Base-by-base conservation (phyloP, 1,140 invertebrate species). In the Cepaea nemoralis region DNA sequence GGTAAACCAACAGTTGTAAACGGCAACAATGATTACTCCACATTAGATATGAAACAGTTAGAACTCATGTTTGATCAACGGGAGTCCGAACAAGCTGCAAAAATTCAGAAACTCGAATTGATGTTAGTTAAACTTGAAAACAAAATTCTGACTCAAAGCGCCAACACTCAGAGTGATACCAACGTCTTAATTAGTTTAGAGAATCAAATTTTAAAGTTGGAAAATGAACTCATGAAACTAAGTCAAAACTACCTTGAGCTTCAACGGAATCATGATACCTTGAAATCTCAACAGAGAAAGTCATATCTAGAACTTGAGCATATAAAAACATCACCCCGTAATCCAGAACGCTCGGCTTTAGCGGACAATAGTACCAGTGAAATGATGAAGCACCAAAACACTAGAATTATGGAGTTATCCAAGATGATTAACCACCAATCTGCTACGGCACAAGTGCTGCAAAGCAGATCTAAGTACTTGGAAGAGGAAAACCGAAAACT, bases 121-220 rank as follows among this genome's bases (percentile, higher is more conserved):
- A 81, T 86, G 66, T 82, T 91, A 0, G 86, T 89, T 63, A 86
- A 85, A 78, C 80, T 91, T 50, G 86, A 90, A 84, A 91, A 91
- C 55, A 77, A 86, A 63, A 63, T 90, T 31, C 81, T 91, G 74
- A 69, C 70, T 22, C 87, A 88, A 83, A 84, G 84, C 66, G 19
- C 89, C 35, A 80, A 86, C 22, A 87, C 88, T 80, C 84, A 88
- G 80, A 88, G 87, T 73, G 86, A 89, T 71, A 79, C 86, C 6
- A 82, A 74, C n/a, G 84, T 84, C 10, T 84, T 89, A 48, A 82
- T 85, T 14, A 85, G 81, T 39, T 80, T 91, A 31, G 90, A 91
- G 83, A 90, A 88, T 80, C 85, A 88, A 40, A 87, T 91, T 37
- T 77, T 90, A 14, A 86, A 81, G 78, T 81, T 91, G 14, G 89